Evolutionary conservation across 2,888 invertebrate genomes (phyloP).

Genomic region (Chrysopilus asiliformis): DNA sequence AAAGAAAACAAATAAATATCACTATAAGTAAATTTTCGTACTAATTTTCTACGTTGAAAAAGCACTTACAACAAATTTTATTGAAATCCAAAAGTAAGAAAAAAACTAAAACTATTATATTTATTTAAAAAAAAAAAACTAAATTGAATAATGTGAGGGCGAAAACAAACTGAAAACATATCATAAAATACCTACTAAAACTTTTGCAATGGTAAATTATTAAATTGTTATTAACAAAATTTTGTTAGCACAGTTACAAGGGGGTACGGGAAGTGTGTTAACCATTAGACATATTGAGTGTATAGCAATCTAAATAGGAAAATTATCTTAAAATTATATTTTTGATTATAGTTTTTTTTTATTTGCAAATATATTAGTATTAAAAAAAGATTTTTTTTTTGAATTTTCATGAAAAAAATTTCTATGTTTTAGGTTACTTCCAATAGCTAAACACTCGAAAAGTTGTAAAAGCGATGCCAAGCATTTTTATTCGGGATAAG

Average conservation of each 20-base stretch:
- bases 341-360: too few relatives aligned
- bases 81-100: background rate
- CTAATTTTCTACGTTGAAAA: background rate
- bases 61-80: background rate
- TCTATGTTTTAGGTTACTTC: background rate
- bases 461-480: conserved; percentile 21
- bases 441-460: conserved; percentile 17
- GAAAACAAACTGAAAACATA: background rate
- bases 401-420: background rate
- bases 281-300: conserved; percentile 33
- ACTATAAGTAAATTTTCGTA: background rate
- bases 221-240: background rate
- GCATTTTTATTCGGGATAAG: conserved; percentile 17
- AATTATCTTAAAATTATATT: too few relatives aligned
- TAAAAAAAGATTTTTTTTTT: too few relatives aligned
- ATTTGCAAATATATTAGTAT: too few relatives aligned
- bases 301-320: conserved; percentile 8
- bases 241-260: background rate
- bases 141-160: background rate
- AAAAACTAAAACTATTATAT: background rate
- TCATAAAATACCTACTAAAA: background rate
- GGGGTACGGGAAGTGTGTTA: conserved; percentile 26
- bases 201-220: background rate
- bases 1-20: background rate
- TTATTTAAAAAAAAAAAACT: background rate